Conservation (phyloP, 2,113 vertebrate species). For the Pogona vitticeps region DNA sequence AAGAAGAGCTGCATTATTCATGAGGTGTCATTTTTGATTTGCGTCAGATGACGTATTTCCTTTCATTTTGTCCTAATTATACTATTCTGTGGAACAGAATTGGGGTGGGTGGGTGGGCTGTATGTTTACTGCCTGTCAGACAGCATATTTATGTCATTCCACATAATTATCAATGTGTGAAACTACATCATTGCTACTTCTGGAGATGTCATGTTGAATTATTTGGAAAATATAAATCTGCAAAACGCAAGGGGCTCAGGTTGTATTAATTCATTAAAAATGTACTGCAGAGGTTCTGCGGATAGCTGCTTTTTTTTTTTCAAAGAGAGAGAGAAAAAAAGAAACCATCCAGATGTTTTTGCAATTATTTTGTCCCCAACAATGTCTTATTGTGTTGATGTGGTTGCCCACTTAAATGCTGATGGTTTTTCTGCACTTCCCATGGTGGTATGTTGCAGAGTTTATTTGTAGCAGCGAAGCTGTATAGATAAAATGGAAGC, state of each 20-base stretch:
- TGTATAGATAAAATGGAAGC: too few relatives aligned
- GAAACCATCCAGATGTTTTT: constrained; percentile 20
- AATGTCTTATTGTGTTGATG: constrained; percentile 27
- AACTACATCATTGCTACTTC: constrained; percentile 41
- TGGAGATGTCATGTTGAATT: constrained; percentile 57
- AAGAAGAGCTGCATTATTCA: constrained; percentile 57
- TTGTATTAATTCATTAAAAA: constrained; percentile 53
- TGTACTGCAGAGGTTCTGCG: constrained; percentile 40
- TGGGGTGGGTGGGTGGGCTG: not conserved
- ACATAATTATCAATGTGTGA: constrained; percentile 46
- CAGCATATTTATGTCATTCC: constrained; percentile 51
- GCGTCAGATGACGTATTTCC: constrained; percentile 35
- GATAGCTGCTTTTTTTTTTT: constrained; percentile 24
- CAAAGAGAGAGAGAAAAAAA: not conserved
- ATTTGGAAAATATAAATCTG: constrained; percentile 51
- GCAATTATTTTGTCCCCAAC: constrained; percentile 45
- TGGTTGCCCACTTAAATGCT: constrained; percentile 40
- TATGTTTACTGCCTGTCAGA: constrained; percentile 46
- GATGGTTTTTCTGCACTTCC: constrained; percentile 7
- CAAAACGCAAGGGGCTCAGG: constrained; percentile 39
- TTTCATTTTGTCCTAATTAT: constrained; percentile 54
- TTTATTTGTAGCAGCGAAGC: constrained; percentile 29
- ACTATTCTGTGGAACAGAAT: constrained; percentile 19
- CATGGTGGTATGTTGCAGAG: not conserved
- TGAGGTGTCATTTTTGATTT: constrained; percentile 52